Base-by-base conservation (phyloP, 2,113 vertebrate species). In the Onychorhynchus coronatus region DNA sequence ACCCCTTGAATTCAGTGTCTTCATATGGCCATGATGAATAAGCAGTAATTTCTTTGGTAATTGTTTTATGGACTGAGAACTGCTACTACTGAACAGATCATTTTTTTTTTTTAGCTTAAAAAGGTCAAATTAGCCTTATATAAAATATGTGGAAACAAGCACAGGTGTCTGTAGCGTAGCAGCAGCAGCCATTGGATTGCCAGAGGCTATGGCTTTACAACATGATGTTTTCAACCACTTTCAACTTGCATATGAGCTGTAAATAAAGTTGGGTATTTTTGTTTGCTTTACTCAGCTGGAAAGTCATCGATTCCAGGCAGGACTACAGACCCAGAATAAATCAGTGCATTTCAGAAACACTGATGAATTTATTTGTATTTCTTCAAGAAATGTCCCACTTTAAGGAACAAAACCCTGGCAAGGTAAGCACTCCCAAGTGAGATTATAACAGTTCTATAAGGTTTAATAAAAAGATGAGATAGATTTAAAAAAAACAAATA, bases 361-460 rank as follows among this genome's bases (percentile, higher is more conserved):
- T 99, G 98, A 97, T 98, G 91, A 98, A 98, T 96, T 98, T 99
- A 96, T 98, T 97, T 82, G 79, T 99, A 68, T 99, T 99, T 97
- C 98, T 99, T 79, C 98, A 99, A 97, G 99, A 99, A 98, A 99
- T 99, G 62, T 99, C 99, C 39, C 98, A 98, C 83, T 99, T 99
- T 94, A 99, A 99, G 95, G 99, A 99, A 96, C 99, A 99, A 95
- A 99, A 99, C 94, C 99, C 99, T 18, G 99, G 99, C 88, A 99
- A 99, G 99, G 99, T 99, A 98, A 98, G 96, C 96, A 33, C 65
- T 80, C 27, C 15, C 27, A 27, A 30, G 5, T 14, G 65, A 65
- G 35, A 37, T 24, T 44, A 89, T 44, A 89, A 56, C 10, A 49
- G 19, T 42, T 89, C 7, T 3, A 18, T 85, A 24, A 9, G 35